phyloP scores from a whole-genome alignment of 2,113 vertebrate species.

The Megaceryle maxima region DNA sequence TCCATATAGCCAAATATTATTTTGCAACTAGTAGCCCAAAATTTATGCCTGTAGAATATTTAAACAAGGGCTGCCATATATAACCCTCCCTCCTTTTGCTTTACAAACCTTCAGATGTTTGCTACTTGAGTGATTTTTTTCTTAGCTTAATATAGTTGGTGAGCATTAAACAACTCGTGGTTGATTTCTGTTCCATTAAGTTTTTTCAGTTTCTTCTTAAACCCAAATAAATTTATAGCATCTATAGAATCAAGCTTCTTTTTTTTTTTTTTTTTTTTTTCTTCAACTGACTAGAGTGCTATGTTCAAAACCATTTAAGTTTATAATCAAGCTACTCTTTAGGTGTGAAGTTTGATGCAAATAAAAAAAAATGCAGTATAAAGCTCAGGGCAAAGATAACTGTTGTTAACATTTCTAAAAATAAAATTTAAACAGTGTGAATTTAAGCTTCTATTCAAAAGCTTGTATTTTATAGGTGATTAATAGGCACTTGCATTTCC shows the following conservation, averaged over 20 bases:
- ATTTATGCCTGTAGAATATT: background rate
- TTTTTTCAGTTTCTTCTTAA: background rate
- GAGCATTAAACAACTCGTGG: background rate
- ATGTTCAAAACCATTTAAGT: fast-evolving
- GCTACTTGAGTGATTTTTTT: background rate
- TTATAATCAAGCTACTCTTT: background rate
- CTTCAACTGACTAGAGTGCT: background rate
- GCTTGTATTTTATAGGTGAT: background rate
- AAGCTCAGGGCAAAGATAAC: background rate
- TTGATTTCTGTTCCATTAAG: background rate
- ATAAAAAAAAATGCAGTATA: background rate
- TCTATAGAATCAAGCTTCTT: background rate
- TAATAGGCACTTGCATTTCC: background rate
- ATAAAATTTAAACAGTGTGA: background rate
- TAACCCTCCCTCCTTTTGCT: background rate
- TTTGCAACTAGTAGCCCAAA: background rate
- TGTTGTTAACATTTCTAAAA: background rate
- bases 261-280: background rate
- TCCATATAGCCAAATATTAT: background rate
- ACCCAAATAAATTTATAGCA: background rate
- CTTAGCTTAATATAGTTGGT: background rate
- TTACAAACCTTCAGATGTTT: background rate
- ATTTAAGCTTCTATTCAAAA: background rate
- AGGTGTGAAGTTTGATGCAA: background rate
- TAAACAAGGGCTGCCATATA: background rate